These are phyloP conservation scores for Proterorhinus semilunaris DNA, from an alignment of 2,113 vertebrate genomes.

Conservation along the genomic window DNA sequence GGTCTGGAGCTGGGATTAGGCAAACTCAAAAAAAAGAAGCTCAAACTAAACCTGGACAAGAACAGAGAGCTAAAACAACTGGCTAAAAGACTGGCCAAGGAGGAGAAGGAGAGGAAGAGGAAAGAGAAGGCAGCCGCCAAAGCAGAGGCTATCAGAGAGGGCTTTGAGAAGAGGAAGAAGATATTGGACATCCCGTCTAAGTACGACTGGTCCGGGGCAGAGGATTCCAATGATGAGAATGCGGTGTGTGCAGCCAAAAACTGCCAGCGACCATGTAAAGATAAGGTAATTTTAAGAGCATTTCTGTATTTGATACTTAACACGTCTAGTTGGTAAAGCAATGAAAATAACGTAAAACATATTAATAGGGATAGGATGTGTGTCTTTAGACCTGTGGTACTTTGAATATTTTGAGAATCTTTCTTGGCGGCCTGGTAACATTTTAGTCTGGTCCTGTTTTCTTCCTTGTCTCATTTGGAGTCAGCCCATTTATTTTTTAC, in stretches of 20 bases:
- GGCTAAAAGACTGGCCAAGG: slow-evolving; percentile 93
- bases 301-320: no score
- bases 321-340: no score
- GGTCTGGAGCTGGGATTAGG: slow-evolving; percentile 82
- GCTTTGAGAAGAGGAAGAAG: slow-evolving; percentile 89
- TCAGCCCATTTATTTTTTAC: no score
- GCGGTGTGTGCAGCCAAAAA: slow-evolving; percentile 94
- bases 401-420: no score
- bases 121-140: slow-evolving; percentile 90
- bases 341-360: no score
- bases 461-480: no score
- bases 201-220: slow-evolving; percentile 97
- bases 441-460: no score
- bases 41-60: slow-evolving; percentile 92
- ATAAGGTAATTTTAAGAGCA: slow-evolving; percentile 83
- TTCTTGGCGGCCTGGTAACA: no score
- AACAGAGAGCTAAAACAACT: slow-evolving; percentile 93
- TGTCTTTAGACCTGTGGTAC: no score
- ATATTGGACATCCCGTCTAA: slow-evolving; percentile 97
- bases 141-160: slow-evolving; percentile 86
- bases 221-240: slow-evolving; percentile 96
- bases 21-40: slow-evolving; percentile 96
- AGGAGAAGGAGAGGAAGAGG: slow-evolving; percentile 94
- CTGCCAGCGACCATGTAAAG: slow-evolving; percentile 96
- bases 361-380: no score